Conservation (phyloP, 1,140 invertebrate species). For the Micrasema minimum region DNA sequence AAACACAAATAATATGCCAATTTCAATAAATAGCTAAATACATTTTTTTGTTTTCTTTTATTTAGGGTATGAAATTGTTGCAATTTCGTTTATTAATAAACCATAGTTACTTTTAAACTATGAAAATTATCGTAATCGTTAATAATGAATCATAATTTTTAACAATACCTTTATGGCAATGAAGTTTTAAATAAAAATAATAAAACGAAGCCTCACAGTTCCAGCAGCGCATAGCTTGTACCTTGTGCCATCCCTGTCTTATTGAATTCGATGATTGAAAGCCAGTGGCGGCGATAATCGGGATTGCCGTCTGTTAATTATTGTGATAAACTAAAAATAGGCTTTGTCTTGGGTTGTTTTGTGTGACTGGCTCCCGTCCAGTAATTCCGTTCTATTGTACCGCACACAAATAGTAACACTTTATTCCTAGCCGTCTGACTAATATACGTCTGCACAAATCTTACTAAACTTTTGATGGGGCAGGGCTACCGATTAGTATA, state of each 20-base stretch:
- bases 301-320: conserved; percentile 24
- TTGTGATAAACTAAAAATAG: conserved; percentile 39
- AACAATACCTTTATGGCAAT: too few species aligned
- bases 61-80: too few species aligned
- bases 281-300: conserved; percentile 31
- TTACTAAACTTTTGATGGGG: not conserved
- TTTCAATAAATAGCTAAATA: too few species aligned
- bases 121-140: too few species aligned
- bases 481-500: not conserved
- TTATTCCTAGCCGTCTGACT: conserved; percentile 37
- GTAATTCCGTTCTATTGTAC: conserved; percentile 34
- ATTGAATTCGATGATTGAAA: conserved; percentile 33
- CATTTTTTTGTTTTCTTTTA: too few species aligned
- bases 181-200: too few species aligned
- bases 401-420: conserved; percentile 27
- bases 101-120: too few species aligned
- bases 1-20: too few species aligned
- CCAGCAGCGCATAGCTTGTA: too few species aligned
- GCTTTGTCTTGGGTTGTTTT: conserved; percentile 29
- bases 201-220: too few species aligned
- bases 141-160: too few species aligned
- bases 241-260: conserved; percentile 23
- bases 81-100: too few species aligned
- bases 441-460: conserved; percentile 26
- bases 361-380: conserved; percentile 34